Percentiles rank a stretch among this genome's conserved stretches.
These are phyloP conservation scores for Copidosoma floridanum DNA, from an alignment of 1,140 invertebrate species.

Conservation along the genomic window DNA sequence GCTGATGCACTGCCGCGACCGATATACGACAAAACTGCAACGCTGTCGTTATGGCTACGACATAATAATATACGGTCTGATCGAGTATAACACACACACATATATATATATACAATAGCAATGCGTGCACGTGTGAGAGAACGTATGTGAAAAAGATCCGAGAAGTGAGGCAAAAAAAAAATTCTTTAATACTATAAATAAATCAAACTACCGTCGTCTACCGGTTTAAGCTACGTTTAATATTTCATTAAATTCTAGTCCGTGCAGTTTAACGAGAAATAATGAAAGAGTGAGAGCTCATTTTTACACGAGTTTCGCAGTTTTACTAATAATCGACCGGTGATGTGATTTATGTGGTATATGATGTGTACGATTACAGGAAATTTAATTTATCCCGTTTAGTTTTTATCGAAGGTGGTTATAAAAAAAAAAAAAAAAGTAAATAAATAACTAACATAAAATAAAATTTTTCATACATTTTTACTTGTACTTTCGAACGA, in stretches of 20 bases:
- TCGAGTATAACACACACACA: no score
- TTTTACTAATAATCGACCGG: slow-evolving; percentile 26
- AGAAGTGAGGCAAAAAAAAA: slow-evolving; percentile 23
- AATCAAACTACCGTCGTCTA: slow-evolving; percentile 56
- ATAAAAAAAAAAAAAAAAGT: no score
- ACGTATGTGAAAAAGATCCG: slow-evolving; percentile 13
- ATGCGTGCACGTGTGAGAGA: slow-evolving; percentile 7
- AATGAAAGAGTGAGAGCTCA: slow-evolving; percentile 33
- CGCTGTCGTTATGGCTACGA: no score
- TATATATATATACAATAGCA: no score
- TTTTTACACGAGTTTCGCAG: no score
- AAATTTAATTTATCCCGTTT: no score
- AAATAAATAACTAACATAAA: no score
- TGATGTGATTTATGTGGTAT: no score
- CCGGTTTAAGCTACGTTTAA: slow-evolving; percentile 53
- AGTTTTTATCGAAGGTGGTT: no score
- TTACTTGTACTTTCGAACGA: background rate
- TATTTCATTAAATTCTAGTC: slow-evolving; percentile 55
- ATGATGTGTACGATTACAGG: no score
- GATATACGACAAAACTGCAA: no score
- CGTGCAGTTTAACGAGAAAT: slow-evolving; percentile 42
- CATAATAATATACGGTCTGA: slow-evolving; percentile 21
- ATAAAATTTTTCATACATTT: slow-evolving; percentile 10
- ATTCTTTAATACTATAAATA: slow-evolving; percentile 42
- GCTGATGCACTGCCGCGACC: slow-evolving; percentile 2